These are phyloP conservation scores for Helleia helle DNA, from an alignment of 2,888 invertebrate genomes.

Conservation along the genomic window DNA sequence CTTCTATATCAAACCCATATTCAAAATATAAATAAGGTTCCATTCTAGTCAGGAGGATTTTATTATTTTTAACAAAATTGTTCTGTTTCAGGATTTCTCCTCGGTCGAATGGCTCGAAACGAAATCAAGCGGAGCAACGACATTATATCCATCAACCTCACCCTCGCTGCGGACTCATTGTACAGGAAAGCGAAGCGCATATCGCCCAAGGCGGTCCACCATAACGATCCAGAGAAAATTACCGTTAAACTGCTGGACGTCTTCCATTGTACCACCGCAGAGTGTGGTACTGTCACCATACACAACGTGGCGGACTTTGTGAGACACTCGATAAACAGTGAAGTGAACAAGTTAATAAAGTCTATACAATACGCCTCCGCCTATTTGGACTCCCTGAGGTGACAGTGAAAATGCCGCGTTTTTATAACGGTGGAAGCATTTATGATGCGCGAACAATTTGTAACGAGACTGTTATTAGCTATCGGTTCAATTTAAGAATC, in stretches of 20 bases:
- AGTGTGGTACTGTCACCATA: conserved; percentile 37
- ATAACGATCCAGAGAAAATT: conserved; percentile 44
- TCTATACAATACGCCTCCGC: conserved; percentile 45
- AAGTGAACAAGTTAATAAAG: conserved; percentile 43
- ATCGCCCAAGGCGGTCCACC: conserved; percentile 46
- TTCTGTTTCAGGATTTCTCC: conserved; percentile 53
- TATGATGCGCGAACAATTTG: too few relatives aligned
- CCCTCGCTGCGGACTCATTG: conserved; percentile 38
- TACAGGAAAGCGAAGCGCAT: conserved; percentile 49
- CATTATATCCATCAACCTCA: conserved; percentile 44
- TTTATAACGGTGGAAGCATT: too few relatives aligned
- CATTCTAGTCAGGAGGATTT: too few relatives aligned
- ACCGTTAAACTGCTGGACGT: conserved; percentile 37
- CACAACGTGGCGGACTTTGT: conserved; percentile 45
- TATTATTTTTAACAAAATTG: too few relatives aligned
- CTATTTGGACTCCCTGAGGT: conserved; percentile 53
- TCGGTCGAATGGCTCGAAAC: conserved; percentile 46
- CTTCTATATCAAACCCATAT: too few relatives aligned
- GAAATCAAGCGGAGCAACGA: conserved; percentile 40
- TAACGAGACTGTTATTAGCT: background rate
- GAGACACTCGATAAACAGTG: conserved; percentile 39
- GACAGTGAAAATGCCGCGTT: conserved; percentile 29
- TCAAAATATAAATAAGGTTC: too few relatives aligned
- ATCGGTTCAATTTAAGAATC: too few relatives aligned
- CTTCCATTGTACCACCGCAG: conserved; percentile 39